Conservation (phyloP, 2,888 invertebrate genomes). For the Drosophila stalkeri region DNA sequence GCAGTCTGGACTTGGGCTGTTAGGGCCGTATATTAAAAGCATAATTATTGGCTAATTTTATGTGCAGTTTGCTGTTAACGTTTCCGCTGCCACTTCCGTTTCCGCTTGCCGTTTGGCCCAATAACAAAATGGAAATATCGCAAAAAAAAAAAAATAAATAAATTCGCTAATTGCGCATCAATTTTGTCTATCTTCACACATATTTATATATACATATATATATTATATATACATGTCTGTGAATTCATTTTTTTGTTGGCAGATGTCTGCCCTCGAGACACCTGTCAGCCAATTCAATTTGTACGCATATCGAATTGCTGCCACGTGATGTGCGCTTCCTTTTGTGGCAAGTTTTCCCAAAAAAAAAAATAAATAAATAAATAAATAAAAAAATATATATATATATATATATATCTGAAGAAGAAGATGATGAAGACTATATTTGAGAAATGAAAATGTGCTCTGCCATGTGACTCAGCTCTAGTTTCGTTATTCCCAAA, state of each 20-base stretch:
- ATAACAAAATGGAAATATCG: background rate
- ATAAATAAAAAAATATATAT: conserved; percentile 13
- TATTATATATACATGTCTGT: background rate
- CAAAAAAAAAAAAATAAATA: background rate
- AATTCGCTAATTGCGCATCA: conserved; percentile 5
- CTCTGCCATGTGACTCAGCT: conserved; percentile 9
- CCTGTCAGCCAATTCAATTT: conserved; percentile 71
- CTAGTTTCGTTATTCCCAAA: background rate
- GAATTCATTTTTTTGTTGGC: conserved; percentile 6
- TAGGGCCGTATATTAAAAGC: conserved; percentile 32
- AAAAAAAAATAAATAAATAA: conserved; percentile 17
- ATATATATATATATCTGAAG: too few relatives aligned
- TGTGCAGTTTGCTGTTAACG: conserved; percentile 57
- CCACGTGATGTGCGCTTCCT: conserved; percentile 35
- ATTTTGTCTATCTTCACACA: background rate
- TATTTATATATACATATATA: background rate
- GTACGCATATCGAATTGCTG: conserved; percentile 45
- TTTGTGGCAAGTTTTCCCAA: conserved; percentile 21
- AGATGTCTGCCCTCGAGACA: conserved; percentile 50
- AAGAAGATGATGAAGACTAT: background rate
- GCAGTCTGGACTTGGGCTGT: too few relatives aligned
- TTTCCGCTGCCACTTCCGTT: conserved; percentile 42
- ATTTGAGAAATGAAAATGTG: conserved; percentile 25
- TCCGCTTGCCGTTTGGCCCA: conserved; percentile 33
- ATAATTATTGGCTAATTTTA: conserved; percentile 70